Conservation (phyloP, 2,888 invertebrate species). For the Dryococelus australis region DNA sequence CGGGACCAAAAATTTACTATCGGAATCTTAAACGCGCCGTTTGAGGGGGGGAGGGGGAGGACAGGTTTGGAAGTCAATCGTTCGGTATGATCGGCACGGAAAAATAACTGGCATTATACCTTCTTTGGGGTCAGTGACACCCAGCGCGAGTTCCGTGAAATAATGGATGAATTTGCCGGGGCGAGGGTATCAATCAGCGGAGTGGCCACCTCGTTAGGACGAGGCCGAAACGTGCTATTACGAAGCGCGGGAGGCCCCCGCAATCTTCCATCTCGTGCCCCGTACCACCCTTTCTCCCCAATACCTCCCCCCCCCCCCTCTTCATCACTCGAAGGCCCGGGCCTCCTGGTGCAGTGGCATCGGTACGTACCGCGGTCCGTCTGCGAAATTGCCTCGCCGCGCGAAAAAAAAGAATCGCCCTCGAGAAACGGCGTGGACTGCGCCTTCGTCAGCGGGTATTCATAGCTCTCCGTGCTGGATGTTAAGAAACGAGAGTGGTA, state of each 20-base stretch:
- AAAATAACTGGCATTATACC: background rate
- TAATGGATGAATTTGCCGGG: conserved; percentile 10
- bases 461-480: too few relatives aligned
- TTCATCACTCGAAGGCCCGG: too few relatives aligned
- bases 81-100: conserved; percentile 1
- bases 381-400: background rate
- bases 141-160: background rate
- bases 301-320: too few relatives aligned
- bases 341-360: background rate
- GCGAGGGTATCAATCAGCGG: background rate
- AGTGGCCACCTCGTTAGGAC: conserved; percentile 11
- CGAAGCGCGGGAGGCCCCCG: conserved; percentile 16
- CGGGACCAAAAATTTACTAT: background rate
- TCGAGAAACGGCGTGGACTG: too few relatives aligned
- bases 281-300: too few relatives aligned
- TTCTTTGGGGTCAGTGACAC: background rate
- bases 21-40: background rate
- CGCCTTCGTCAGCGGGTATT: too few relatives aligned
- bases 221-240: conserved; percentile 9
- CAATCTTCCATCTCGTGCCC: background rate
- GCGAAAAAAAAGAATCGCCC: too few relatives aligned
- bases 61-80: conserved; percentile 11
- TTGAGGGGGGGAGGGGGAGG: too few relatives aligned
- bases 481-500: too few relatives aligned
- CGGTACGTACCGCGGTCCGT: background rate